phyloP scores from a whole-genome alignment of 2,888 invertebrate species.

The Melieria crassipennis region DNA sequence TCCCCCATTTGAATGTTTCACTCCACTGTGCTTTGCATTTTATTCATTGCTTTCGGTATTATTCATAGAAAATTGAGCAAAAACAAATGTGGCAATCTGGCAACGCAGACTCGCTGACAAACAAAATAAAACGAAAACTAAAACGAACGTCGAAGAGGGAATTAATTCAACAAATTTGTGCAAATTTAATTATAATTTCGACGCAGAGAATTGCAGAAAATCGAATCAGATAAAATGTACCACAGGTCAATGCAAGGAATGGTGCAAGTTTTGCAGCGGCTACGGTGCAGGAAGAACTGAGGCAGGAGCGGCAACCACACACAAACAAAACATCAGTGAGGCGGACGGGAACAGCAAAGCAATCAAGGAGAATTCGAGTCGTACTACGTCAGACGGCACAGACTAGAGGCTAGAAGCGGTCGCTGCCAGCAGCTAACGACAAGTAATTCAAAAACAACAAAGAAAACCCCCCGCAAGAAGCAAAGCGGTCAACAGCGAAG shows the following conservation, averaged over 20 bases:
- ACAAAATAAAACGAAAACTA: conserved; percentile 16
- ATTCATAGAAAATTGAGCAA: too few relatives aligned
- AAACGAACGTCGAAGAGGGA: conserved; percentile 14
- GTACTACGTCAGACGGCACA: too few relatives aligned
- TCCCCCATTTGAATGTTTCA: too few relatives aligned
- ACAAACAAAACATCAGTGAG: background rate
- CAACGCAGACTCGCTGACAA: too few relatives aligned
- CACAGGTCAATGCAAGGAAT: background rate
- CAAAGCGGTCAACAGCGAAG: background rate
- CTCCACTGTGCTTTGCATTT: too few relatives aligned
- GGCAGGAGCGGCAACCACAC: conserved; percentile 6
- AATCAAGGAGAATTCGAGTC: too few relatives aligned
- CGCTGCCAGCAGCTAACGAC: too few relatives aligned
- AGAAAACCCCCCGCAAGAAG: background rate
- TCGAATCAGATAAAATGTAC: background rate
- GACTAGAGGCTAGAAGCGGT: too few relatives aligned
- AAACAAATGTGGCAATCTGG: too few relatives aligned
- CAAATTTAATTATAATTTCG: conserved; percentile 14
- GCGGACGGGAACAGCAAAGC: too few relatives aligned
- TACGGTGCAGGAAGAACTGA: background rate
- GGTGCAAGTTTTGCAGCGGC: background rate
- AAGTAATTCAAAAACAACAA: too few relatives aligned
- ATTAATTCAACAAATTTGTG: background rate
- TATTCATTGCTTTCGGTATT: too few relatives aligned
- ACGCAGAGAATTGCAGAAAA: background rate